Percentiles rank a stretch among this genome's conserved stretches.
Evolutionary conservation across 92 coral and sea anemone genomes (phyloP).

Genomic region (Virgularia gustaviana): DNA sequence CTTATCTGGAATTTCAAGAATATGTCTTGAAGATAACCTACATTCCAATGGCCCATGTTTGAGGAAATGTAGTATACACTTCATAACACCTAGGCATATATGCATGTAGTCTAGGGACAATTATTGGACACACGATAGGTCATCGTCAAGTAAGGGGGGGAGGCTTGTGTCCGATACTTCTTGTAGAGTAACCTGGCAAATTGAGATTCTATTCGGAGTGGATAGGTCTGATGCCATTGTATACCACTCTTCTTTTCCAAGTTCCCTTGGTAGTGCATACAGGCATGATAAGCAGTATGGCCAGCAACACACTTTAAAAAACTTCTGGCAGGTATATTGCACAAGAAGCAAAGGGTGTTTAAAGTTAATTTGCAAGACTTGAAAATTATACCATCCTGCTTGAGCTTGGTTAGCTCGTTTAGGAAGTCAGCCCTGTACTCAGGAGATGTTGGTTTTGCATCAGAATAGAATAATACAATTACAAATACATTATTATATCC

Average conservation of each 20-base stretch:
- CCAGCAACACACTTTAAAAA: slow-evolving; percentile 6
- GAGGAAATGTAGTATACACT: neutral
- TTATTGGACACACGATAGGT: neutral
- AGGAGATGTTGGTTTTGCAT: neutral
- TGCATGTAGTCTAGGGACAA: slow-evolving; percentile 16
- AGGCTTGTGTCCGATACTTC: neutral
- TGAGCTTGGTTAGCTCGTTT: neutral
- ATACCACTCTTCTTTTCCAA: slow-evolving; percentile 25
- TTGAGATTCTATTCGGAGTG: slow-evolving; percentile 6
- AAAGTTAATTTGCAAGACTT: neutral
- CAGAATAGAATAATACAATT: neutral
- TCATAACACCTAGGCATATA: neutral
- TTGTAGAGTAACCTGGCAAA: slow-evolving; percentile 1
- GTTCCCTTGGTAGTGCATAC: slow-evolving; percentile 8
- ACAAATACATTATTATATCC: neutral
- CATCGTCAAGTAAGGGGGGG: neutral
- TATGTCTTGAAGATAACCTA: slow-evolving; percentile 16
- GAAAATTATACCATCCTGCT: neutral
- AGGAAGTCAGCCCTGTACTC: neutral
- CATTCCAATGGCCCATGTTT: neutral
- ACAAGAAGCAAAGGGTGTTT: neutral
- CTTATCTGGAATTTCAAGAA: slow-evolving; percentile 7
- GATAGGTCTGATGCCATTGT: neutral
- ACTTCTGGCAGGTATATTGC: slow-evolving; percentile 2
- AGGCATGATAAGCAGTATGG: slow-evolving; percentile 22